Evolutionary conservation across 2,888 invertebrate genomes (phyloP), one percentile per base, ranked within the genome.

Genomic region (Bursaphelenchus okinawaensis): DNA sequence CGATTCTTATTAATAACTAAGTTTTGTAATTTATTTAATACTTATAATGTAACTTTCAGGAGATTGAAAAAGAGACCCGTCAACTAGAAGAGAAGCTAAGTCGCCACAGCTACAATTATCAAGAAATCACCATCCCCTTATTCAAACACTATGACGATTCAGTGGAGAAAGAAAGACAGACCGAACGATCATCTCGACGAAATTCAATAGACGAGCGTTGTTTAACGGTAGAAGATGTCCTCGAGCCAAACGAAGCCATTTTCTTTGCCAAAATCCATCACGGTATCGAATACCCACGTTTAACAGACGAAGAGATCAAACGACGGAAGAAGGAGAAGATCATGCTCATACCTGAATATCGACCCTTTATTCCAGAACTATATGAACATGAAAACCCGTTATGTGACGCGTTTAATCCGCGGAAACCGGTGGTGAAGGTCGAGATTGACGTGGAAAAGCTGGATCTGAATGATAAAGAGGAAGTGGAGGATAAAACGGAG

Each of bases 191-290:
- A 12, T 40, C 40, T 3, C 40, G 40, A 1, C 40, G 40, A 40
- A 40, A n/a, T n/a, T 40, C 40, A 1, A 40, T 40, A 12, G 40
- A 40, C 6, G 40, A 40, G n/a, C 12, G n/a, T 12, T 12, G 16
- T n/a, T n/a, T 40, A n/a, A 40, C 12, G 12, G 40, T 40, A n/a
- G 40, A 40, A 6, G 40, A 40, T 12, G 40, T 16, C 12, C 12
- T 40, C 6, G 40, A 40, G n/a, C 29, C 40, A 4, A 52, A 59
- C 22, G 60, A 59, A n/a, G 51, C 60, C 23, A 4, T 59, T 9
- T 29, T 19, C 20, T 59, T 59, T 26, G 60, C 29, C 2, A 23
- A 52, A 59, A 29, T 59, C 22, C 60, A 59, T 27, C 60, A 59
- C 7, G 8, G 12, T 12, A 51, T 50, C 52, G 60, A 59, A 51